phyloP scores from a whole-genome alignment of 2,888 invertebrate genomes.

The Drosophila nr. perissopoda region DNA sequence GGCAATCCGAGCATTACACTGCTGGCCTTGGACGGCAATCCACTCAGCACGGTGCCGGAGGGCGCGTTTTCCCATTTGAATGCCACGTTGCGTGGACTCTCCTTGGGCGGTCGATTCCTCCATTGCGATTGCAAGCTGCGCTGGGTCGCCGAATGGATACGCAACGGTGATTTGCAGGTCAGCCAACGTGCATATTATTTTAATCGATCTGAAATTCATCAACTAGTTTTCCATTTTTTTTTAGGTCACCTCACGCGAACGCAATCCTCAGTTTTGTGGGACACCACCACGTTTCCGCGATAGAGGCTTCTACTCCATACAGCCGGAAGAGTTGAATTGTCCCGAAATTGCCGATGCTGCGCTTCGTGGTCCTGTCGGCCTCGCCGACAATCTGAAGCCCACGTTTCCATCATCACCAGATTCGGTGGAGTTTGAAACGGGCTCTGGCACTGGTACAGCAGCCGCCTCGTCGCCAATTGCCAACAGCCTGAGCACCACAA shows the following conservation, averaged over 20 bases:
- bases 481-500: constrained; percentile 52
- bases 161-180: constrained; percentile 93
- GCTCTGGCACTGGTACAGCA: constrained; percentile 49
- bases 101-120: constrained; percentile 94
- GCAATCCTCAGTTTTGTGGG: constrained; percentile 97
- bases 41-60: constrained; percentile 92
- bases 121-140: constrained; percentile 94
- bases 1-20: constrained; percentile 94
- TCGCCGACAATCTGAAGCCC: constrained; percentile 84
- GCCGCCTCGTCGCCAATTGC: constrained; percentile 50
- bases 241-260: constrained; percentile 92
- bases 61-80: constrained; percentile 92
- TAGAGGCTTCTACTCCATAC: constrained; percentile 94
- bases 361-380: constrained; percentile 83
- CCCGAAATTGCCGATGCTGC: constrained; percentile 86
- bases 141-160: constrained; percentile 97
- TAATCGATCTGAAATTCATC: not conserved
- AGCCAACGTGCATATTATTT: constrained; percentile 11
- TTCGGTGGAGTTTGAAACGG: constrained; percentile 60
- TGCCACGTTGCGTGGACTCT: constrained; percentile 92
- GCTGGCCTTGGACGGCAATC: constrained; percentile 95
- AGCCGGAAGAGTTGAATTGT: constrained; percentile 90
- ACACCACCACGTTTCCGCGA: constrained; percentile 92
- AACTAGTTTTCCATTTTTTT: too few relatives aligned
- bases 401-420: constrained; percentile 75